Evolutionary conservation across 1,140 invertebrate species (phyloP).

Genomic region (Lutraria rhynchaena): DNA sequence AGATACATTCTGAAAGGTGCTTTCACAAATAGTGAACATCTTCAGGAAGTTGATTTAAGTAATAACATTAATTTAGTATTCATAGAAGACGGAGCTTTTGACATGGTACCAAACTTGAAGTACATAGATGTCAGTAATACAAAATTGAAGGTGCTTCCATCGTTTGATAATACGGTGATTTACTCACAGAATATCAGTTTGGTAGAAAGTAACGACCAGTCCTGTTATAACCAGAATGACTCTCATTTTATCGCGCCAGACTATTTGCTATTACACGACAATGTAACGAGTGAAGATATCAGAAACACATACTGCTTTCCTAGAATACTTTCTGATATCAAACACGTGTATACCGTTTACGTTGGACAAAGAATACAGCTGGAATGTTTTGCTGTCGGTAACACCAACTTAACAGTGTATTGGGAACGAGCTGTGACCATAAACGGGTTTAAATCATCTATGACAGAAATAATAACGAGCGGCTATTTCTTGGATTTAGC

Average conservation of each 20-base stretch:
- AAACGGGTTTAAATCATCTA: not conserved
- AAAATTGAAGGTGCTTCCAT: not conserved
- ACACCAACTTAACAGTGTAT: not conserved
- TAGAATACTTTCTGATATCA: not conserved
- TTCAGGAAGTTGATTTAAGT: slow-evolving; percentile 3
- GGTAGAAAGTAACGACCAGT: no score
- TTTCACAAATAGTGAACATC: not conserved
- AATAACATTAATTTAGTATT: slow-evolving; percentile 2
- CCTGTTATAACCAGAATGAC: not conserved
- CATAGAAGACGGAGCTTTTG: slow-evolving; percentile 9
- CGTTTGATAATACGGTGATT: not conserved
- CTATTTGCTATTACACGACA: no score
- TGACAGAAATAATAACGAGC: not conserved
- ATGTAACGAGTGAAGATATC: not conserved
- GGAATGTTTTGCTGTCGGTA: slow-evolving; percentile 8
- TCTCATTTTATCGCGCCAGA: not conserved
- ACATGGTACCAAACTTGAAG: not conserved
- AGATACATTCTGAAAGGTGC: not conserved
- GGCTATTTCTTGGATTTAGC: slow-evolving; percentile 15
- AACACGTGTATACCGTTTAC: not conserved
- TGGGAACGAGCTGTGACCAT: not conserved
- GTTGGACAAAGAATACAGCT: not conserved
- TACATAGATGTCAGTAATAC: not conserved
- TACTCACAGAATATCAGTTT: not conserved
- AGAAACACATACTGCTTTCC: not conserved